phyloP scores from a whole-genome alignment of 1,140 invertebrate genomes.

The Manduca sexta region DNA sequence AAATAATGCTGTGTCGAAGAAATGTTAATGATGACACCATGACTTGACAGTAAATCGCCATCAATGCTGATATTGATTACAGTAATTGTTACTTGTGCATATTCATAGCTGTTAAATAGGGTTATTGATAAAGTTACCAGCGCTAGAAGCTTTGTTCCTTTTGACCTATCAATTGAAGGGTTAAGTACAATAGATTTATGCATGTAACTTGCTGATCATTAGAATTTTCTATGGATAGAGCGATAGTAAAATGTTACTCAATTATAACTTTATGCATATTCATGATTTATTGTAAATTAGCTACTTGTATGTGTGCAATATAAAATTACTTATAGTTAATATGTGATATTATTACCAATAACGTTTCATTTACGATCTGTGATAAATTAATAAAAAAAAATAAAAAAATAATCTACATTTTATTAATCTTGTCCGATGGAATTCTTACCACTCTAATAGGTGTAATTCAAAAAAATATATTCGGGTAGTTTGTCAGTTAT shows the following conservation, averaged over 20 bases:
- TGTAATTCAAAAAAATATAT: no score
- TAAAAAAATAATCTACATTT: no score
- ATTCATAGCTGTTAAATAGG: slow-evolving; percentile 49
- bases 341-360: no score
- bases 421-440: no score
- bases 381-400: no score
- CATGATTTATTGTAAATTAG: slow-evolving; percentile 45
- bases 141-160: slow-evolving; percentile 13
- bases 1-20: no score
- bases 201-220: slow-evolving; percentile 6
- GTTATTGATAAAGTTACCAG: slow-evolving; percentile 20
- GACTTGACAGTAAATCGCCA: slow-evolving; percentile 37
- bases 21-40: slow-evolving; percentile 27
- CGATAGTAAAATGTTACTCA: neutral
- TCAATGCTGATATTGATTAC: slow-evolving; percentile 45
- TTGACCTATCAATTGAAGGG: slow-evolving; percentile 18
- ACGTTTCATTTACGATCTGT: no score
- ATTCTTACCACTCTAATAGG: no score
- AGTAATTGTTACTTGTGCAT: slow-evolving; percentile 61
- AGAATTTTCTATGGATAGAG: neutral
- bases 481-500: no score
- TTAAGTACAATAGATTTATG: slow-evolving; percentile 9
- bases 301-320: neutral
- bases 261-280: slow-evolving; percentile 47
- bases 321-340: no score